Conservation (phyloP, 1,140 invertebrate genomes). For the Sitobion miscanthi region DNA sequence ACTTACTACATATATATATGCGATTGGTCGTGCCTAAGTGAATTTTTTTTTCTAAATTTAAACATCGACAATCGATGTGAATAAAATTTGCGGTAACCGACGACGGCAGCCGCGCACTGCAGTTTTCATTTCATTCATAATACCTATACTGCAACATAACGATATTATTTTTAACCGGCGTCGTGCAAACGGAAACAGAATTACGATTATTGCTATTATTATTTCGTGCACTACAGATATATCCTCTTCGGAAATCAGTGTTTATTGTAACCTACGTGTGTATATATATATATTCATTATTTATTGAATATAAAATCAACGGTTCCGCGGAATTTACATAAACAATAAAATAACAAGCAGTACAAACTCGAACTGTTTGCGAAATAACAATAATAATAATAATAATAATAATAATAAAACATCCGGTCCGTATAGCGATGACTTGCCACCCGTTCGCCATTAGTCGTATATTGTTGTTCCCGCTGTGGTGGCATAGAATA, state of each 20-base stretch:
- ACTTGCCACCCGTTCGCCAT: background rate
- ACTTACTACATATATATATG: too few species aligned
- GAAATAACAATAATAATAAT: constrained; percentile 3
- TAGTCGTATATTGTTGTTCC: background rate
- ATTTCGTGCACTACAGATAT: background rate
- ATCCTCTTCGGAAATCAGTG: background rate
- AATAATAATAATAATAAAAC: background rate
- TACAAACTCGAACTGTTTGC: background rate
- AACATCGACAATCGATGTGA: background rate
- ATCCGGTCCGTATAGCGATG: background rate
- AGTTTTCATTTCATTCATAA: background rate
- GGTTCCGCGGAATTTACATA: background rate
- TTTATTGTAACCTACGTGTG: background rate
- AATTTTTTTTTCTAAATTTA: background rate
- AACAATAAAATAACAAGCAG: constrained; percentile 12
- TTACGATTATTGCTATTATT: background rate
- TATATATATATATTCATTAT: background rate
- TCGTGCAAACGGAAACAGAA: background rate
- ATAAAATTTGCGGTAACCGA: background rate
- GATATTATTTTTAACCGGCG: background rate
- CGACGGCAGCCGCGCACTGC: background rate
- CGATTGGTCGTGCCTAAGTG: too few species aligned
- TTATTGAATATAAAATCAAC: constrained; percentile 26
- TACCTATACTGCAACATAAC: background rate
- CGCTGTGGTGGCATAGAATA: too few species aligned